Percentiles rank a stretch among this genome's conserved stretches.
Conservation (phyloP, 1,140 invertebrate species). For the Drosophila orosa region DNA sequence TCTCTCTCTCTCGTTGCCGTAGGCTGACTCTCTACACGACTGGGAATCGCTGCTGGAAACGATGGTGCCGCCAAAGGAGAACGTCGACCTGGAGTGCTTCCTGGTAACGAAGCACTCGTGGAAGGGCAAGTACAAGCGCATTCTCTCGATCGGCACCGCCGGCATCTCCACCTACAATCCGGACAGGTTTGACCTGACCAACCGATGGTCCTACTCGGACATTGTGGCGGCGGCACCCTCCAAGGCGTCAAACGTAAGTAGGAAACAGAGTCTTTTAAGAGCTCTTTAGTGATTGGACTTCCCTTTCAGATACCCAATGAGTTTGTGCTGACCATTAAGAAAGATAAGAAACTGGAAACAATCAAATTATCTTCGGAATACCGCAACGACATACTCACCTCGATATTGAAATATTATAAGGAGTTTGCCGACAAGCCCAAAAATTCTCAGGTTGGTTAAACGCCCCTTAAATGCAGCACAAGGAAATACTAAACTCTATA, state of each 20-base stretch:
- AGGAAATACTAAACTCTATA: neutral
- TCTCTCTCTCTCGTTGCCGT: constrained; percentile 5
- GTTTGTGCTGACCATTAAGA: constrained; percentile 94
- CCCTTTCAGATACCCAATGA: constrained; percentile 86
- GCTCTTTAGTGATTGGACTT: neutral
- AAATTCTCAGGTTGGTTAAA: constrained; percentile 90
- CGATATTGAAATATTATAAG: constrained; percentile 93
- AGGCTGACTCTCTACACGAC: constrained; percentile 13
- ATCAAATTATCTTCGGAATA: constrained; percentile 99
- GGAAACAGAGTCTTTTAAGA: neutral
- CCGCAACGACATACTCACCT: constrained; percentile 95
- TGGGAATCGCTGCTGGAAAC: constrained; percentile 25
- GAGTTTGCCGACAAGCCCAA: constrained; percentile 92
- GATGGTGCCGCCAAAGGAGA: constrained; percentile 94
- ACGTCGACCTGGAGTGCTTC: constrained; percentile 96
- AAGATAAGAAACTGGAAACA: constrained; percentile 95
- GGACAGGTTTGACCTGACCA: constrained; percentile 95
- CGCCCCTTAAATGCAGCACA: neutral
- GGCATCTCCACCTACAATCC: constrained; percentile 99
- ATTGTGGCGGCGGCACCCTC: constrained; percentile 90
- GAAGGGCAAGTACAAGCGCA: constrained; percentile 99
- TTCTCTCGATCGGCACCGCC: constrained; percentile 97
- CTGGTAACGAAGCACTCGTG: constrained; percentile 98
- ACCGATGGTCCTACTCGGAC: constrained; percentile 95
- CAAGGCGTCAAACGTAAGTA: constrained; percentile 75